Evolutionary conservation across 2,888 invertebrate species (phyloP).

Genomic region (Mycalesis mineus): DNA sequence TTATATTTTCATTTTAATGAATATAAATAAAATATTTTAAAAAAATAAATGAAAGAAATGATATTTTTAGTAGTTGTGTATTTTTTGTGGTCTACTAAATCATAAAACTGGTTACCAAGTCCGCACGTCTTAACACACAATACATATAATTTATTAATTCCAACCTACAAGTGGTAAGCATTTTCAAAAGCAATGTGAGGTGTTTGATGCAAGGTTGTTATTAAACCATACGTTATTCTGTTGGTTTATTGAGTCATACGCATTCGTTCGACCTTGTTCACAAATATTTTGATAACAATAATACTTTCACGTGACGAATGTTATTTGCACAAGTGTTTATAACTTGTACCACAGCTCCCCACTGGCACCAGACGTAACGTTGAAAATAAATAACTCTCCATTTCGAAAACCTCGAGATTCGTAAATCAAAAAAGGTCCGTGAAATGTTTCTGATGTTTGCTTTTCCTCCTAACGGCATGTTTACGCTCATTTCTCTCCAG

Average conservation of each 20-base stretch:
- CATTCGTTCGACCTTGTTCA: neutral
- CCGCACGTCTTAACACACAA: too few relatives aligned
- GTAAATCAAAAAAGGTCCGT: constrained; percentile 2
- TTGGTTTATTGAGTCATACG: neutral
- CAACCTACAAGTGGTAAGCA: too few relatives aligned
- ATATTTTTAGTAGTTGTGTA: too few relatives aligned
- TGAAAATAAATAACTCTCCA: neutral
- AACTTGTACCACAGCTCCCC: neutral
- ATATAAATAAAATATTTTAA: too few relatives aligned
- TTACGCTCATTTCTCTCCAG: neutral
- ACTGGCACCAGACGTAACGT: neutral
- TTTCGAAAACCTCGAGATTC: neutral
- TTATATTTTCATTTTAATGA: too few relatives aligned
- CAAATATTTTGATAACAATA: neutral
- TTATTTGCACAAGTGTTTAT: constrained; percentile 1
- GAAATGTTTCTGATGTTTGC: neutral
- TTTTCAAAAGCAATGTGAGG: too few relatives aligned
- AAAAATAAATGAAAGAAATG: too few relatives aligned
- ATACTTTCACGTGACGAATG: neutral
- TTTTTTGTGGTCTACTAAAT: too few relatives aligned
- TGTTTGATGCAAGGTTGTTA: too few relatives aligned
- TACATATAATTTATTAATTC: too few relatives aligned
- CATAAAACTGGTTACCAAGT: too few relatives aligned
- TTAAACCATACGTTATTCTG: too few relatives aligned
- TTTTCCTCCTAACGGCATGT: neutral